These are phyloP conservation scores for Oryzias javanicus DNA, from an alignment of 2,113 vertebrate species.

Conservation along the genomic window DNA sequence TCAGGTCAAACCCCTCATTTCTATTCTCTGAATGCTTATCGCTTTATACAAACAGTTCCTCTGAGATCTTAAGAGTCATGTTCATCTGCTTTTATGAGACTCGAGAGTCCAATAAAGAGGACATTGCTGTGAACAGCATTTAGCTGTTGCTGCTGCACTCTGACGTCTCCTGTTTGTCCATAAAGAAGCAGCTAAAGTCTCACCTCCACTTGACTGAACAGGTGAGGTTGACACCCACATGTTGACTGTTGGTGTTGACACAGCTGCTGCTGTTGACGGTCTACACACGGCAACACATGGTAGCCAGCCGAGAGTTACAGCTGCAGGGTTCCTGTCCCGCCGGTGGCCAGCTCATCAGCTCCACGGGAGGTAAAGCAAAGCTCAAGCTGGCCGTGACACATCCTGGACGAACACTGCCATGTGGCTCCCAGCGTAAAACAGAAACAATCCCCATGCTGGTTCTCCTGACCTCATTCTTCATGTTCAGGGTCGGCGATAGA, in stretches of 20 bases:
- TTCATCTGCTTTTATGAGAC: constrained; percentile 35
- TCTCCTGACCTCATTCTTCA: not conserved
- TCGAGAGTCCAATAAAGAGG: constrained; percentile 26
- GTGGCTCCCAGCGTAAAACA: not conserved
- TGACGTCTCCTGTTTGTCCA: not conserved
- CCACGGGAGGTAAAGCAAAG: not conserved
- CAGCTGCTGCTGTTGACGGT: constrained; percentile 63
- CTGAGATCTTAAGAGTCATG: constrained; percentile 25
- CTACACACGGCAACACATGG: constrained; percentile 42
- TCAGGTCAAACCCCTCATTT: not conserved
- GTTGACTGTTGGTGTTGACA: constrained; percentile 60
- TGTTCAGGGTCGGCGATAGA: not conserved
- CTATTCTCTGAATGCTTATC: constrained; percentile 30
- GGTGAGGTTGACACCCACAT: constrained; percentile 50
- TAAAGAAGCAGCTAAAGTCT: constrained; percentile 49
- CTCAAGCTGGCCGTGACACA: not conserved
- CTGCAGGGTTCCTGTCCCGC: constrained; percentile 7
- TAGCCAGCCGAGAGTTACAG: constrained; percentile 8
- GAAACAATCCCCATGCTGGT: not conserved
- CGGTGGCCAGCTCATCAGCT: not conserved
- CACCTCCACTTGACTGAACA: constrained; percentile 33
- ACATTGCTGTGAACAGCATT: constrained; percentile 23
- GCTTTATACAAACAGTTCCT: constrained; percentile 35
- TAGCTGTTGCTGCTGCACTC: not conserved
- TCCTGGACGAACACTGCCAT: not conserved